phyloP scores from a whole-genome alignment of 1,140 invertebrate genomes.

The Conus ventricosus region DNA sequence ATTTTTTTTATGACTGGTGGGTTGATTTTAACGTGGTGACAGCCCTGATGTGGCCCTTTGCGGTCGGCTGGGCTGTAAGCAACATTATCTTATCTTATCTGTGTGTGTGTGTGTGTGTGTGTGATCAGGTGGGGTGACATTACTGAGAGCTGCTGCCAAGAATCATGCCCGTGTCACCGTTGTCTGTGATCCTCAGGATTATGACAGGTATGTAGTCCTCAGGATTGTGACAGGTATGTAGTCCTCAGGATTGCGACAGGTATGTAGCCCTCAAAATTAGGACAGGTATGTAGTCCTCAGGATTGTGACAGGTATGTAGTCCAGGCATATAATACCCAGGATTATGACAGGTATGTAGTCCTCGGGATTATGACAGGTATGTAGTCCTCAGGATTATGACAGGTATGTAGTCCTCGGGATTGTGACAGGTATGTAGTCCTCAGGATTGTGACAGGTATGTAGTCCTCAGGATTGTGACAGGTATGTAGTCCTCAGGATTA shows the following conservation, averaged over 20 bases:
- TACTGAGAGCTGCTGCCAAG: slow-evolving; percentile 96
- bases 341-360: neutral
- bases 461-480: neutral
- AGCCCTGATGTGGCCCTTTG: too few relatives aligned
- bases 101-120: neutral
- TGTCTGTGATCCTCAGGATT: slow-evolving; percentile 94
- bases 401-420: neutral
- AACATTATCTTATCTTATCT: too few relatives aligned
- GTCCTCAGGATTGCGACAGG: neutral
- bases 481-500: slow-evolving; percentile 88
- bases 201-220: slow-evolving; percentile 77
- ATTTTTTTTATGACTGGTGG: too few relatives aligned
- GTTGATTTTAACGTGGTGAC: too few relatives aligned
- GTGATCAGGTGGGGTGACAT: slow-evolving; percentile 89
- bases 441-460: too few relatives aligned
- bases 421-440: neutral
- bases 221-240: neutral
- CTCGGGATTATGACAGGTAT: neutral
- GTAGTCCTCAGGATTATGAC: neutral
- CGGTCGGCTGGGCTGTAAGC: too few relatives aligned
- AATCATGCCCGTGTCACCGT: slow-evolving; percentile 97
- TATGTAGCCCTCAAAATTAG: neutral
- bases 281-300: slow-evolving; percentile 81
- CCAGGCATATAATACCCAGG: too few relatives aligned
- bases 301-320: slow-evolving; percentile 84